Base-by-base conservation (phyloP, 2,797 vertebrate species). In the Sebastes vulpes region DNA sequence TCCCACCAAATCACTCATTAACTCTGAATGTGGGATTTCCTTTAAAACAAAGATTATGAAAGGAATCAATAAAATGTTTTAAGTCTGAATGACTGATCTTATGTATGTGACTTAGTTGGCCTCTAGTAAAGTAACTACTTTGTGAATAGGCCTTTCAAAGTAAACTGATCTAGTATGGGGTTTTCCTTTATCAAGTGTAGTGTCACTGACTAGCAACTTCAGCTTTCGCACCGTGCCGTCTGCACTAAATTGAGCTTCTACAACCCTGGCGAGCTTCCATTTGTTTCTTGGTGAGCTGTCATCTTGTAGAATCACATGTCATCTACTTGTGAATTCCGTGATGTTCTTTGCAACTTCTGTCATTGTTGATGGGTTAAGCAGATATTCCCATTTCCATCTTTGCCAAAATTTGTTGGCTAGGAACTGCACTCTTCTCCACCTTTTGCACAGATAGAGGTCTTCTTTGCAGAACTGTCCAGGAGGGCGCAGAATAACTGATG, bases 401-500 rank as follows among this genome's bases (percentile, higher is more conserved):
- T 69, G 29, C 42, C 64, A 82, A 3, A 78, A 82, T 11, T 74
- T 9, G 18, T 78, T 64, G 1, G 38, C 50, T 11, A 81, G 3
- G 20, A 67, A 72, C 29, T 83, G 75, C 2, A 63, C 56, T 23
- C 16, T 64, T 53, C 31, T 31, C 31, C 9, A 31, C 31, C 31
- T 31, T 31, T 31, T 31, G 1, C 31, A 31, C 31, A 31, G 9
- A 31, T 31, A 31, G 31, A 31, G 31, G 31, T 31, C 9, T 31
- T 31, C 31, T 31, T 31, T 31, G 31, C 31, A 31, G 31, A 31
- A 31, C 1, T 31, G 31, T 31, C 31, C 31, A 31, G 31, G 31
- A 31, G 31, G 31, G 31, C 3, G 31, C 31, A 31, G 31, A 31
- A 31, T 31, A 4, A 31, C 31, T 31, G 31, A 31, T 9, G 9